A percentile compares a stretch with the other conserved stretches of the same genome.
phyloP scores from a whole-genome alignment of 2,888 invertebrate species.

The Acrobasis consociella region DNA sequence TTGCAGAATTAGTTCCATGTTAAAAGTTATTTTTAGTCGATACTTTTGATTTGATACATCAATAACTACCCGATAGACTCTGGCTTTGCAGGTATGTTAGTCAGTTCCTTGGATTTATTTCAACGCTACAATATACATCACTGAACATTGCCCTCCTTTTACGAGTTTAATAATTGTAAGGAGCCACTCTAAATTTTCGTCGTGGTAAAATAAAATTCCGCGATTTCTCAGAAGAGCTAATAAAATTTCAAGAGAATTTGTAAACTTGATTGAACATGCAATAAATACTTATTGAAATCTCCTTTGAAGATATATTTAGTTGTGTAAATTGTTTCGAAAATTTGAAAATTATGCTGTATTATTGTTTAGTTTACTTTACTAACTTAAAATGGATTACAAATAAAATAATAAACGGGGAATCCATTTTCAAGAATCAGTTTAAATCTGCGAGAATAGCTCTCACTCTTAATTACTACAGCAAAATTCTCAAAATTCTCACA shows the following conservation, averaged over 20 bases:
- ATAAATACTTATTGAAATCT: not conserved
- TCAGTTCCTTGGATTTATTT: conserved; percentile 5
- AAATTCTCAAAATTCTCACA: too few relatives aligned
- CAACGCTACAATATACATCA: not conserved
- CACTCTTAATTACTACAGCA: too few relatives aligned
- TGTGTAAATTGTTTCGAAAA: too few relatives aligned
- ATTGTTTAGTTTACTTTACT: too few relatives aligned
- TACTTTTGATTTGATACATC: too few relatives aligned
- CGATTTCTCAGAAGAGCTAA: conserved; percentile 3
- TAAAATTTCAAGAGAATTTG: conserved; percentile 1
- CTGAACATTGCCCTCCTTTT: conserved; percentile 13
- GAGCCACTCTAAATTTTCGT: conserved; percentile 9
- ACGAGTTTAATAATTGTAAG: conserved; percentile 16
- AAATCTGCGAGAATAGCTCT: too few relatives aligned
- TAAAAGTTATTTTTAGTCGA: too few relatives aligned
- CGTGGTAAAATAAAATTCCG: conserved; percentile 11
- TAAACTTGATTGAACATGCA: conserved; percentile 1
- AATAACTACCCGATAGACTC: not conserved
- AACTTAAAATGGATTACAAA: too few relatives aligned
- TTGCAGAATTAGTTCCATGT: too few relatives aligned
- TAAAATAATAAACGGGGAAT: too few relatives aligned
- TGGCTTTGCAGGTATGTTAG: not conserved
- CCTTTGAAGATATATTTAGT: not conserved
- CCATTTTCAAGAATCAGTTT: too few relatives aligned
- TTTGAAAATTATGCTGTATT: too few relatives aligned